Conservation (phyloP, 2,113 vertebrate genomes). For the Scytalopus superciliaris region DNA sequence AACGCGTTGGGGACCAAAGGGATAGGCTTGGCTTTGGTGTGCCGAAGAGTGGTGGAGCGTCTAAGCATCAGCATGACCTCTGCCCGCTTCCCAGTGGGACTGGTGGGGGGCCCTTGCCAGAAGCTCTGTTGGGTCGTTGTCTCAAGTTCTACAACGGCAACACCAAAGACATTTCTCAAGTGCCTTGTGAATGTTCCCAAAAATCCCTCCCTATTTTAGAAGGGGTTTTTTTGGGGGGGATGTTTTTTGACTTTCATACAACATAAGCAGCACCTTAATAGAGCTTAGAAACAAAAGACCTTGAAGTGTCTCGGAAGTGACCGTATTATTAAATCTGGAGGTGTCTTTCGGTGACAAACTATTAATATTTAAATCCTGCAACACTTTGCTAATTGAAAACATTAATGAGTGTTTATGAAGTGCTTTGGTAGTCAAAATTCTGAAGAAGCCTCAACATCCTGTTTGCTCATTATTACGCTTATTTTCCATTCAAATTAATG, state of each 20-base stretch:
- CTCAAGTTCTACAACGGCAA: fast-evolving
- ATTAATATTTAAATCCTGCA: conserved; percentile 59
- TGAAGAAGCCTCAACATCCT: conserved; percentile 49
- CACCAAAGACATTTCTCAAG: not conserved
- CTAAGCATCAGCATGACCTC: fast-evolving
- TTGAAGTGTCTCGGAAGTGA: not conserved
- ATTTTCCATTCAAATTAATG: conserved; percentile 52
- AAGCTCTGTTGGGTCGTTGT: fast-evolving
- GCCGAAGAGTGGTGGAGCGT: fast-evolving
- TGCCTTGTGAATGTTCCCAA: fast-evolving
- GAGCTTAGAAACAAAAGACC: not conserved
- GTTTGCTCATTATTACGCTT: conserved; percentile 43
- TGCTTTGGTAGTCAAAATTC: conserved; percentile 43
- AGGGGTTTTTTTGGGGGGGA: not conserved
- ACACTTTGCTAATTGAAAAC: conserved; percentile 52
- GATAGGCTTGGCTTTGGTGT: not conserved
- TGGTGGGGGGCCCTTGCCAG: not conserved
- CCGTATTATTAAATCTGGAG: not conserved
- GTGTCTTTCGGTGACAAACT: not conserved
- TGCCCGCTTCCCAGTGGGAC: fast-evolving
- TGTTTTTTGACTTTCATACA: not conserved
- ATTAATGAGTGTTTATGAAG: conserved; percentile 34
- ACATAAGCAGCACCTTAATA: not conserved
- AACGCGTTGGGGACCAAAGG: fast-evolving
- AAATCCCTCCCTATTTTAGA: not conserved